Evolutionary conservation across 2,113 vertebrate genomes (phyloP).

Genomic region (Alces alces): DNA sequence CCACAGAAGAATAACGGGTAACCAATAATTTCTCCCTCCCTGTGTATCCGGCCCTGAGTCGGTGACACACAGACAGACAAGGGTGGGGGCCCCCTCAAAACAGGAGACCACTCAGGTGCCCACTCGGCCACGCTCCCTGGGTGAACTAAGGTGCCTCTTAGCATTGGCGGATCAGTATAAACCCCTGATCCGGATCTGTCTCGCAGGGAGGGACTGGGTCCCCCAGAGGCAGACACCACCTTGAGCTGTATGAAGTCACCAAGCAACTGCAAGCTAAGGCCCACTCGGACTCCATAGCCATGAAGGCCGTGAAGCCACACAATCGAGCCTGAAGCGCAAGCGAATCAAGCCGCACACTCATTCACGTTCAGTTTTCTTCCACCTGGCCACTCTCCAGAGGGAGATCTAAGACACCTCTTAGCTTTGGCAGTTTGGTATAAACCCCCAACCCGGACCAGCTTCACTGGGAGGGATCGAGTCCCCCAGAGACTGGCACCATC

Average conservation of each 20-base stretch:
- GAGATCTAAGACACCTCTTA: neutral
- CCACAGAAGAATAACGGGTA: neutral
- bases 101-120: neutral
- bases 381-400: neutral
- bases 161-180: neutral
- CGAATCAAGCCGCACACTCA: neutral
- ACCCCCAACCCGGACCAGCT: neutral
- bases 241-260: neutral
- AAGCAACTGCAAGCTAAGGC: neutral
- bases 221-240: neutral
- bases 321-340: neutral
- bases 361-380: neutral
- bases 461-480: neutral
- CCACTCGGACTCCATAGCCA: neutral
- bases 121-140: neutral
- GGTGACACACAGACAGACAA: neutral
- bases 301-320: neutral
- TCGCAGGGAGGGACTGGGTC: neutral
- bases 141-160: neutral
- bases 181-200: neutral
- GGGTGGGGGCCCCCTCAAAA: neutral
- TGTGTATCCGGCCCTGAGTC: neutral
- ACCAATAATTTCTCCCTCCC: neutral
- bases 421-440: neutral
- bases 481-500: neutral